Evolutionary conservation across 2,797 vertebrate species (phyloP).

Genomic region (Scyliorhinus canicula): DNA sequence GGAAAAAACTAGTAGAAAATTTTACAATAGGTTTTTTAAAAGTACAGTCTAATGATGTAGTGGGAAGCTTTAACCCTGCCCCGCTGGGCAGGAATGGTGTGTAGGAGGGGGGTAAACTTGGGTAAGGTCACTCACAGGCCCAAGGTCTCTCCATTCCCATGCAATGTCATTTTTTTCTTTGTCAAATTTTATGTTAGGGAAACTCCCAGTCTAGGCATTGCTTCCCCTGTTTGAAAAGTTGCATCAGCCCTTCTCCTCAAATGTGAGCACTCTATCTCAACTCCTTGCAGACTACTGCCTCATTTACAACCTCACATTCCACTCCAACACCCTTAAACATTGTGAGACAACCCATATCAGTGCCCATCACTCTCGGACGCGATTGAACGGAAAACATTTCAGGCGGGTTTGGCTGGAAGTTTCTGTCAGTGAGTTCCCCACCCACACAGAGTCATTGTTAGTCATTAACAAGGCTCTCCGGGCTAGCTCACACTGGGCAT

Average conservation of each 20-base stretch:
- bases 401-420: too few relatives aligned
- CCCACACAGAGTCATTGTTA: too few relatives aligned
- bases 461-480: too few relatives aligned
- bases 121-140: neutral
- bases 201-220: neutral
- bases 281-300: neutral
- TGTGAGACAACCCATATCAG: neutral
- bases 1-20: neutral
- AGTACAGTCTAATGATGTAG: neutral
- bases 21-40: neutral
- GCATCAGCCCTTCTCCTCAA: neutral
- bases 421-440: too few relatives aligned
- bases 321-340: neutral
- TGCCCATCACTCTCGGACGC: neutral
- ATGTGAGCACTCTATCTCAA: neutral
- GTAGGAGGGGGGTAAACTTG: neutral
- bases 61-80: neutral
- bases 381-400: too few relatives aligned
- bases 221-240: neutral
- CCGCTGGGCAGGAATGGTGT: neutral
- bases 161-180: neutral
- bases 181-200: neutral
- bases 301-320: neutral
- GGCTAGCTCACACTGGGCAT: too few relatives aligned
- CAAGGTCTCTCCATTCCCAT: neutral